Base-by-base conservation (phyloP, 2,888 invertebrate genomes). In the Drosophila flavopinicola region DNA sequence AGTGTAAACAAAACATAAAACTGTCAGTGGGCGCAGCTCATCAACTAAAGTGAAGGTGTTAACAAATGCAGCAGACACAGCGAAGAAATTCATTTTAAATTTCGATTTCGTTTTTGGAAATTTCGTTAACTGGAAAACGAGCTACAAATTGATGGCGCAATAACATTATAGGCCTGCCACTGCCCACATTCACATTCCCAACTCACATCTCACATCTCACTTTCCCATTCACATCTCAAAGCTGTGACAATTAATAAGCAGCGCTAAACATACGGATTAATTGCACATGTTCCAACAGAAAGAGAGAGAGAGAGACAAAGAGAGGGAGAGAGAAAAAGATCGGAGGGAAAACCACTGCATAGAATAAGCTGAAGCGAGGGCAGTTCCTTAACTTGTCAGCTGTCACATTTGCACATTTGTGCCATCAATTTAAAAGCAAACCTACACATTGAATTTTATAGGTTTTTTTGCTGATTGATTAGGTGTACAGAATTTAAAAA, bases 1-100 rank as follows among this genome's bases (percentile, higher is more conserved):
- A 76, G 83, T 87, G 78, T 87, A 89, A 89, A 89, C 89, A 89
- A 89, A 89, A 65, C 88, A 90, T 88, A 86, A 88, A 89, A 76
- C 88, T 90, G 88, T 89, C 89, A 89, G 86, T 88, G 87, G 65
- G 59, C 66, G 76, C 84, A 86, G 78, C 86, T 88, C 88, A 88
- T 85, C 78, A 60, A 48, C 71, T 70, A 84, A 90, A 88, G 84
- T 78, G 88, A 87, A 89, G 88, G 89, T 89, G 89, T 80, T 88
- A 89, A 89, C 73, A 71, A 75, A 74, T 75, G 77, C 77, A 71
- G 27, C 57, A 3, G 25, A 25, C 13, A 32, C 39, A 52, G 48
- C 52, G n/a, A 54, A 67, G 17, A 66, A 77, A 67, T 74, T 75
- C 69, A 79, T 83, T 63, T 66, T 3, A 47, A 56, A 64, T 56